Evolutionary conservation across 2,113 vertebrate species (phyloP), one percentile per base, ranked within the genome.

Genomic region (Gymnorhina tibicen): DNA sequence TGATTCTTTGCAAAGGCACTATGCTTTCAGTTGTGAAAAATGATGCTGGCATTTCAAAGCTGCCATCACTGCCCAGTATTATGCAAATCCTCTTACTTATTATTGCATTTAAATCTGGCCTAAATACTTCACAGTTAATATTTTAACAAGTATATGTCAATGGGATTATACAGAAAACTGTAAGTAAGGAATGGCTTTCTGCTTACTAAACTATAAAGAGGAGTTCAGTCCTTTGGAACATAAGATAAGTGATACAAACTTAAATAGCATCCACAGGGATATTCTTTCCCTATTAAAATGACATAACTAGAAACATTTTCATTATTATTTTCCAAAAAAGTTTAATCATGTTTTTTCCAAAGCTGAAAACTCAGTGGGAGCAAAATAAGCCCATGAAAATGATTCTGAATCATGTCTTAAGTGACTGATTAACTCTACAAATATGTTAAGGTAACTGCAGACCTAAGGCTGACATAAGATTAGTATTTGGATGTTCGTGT

Each of bases 11-110:
- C 69, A 92, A 97, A 97, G 80, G 75, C 86, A 94, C 47, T 58
- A 67, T 74, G 86, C 82, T 97, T 97, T 97, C 95, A 97, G 49
- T 97, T 97, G 89, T 95, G 84, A 97, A 97, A 97, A 95, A 94
- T 95, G 69, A 90, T 83, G 52, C 91, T 95, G 85, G 72, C 90
- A 97, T 98, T 98, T 97, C 86, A 97, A 97, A 98, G 90, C 77
- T 96, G 91, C 58, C 78, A 97, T 91, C 92, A 89, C 66, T 95
- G 73, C 19, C 66, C 76, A 94, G 91, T 92, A 97, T 96, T 96
- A 98, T 97, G 93, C 68, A 97, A 97, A 98, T 97, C 83, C 72
- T 32, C 78, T 86, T 79, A 56, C 92, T 96, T 97, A 96, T 95
- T 97, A 95, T 90, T 97, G 60, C 46, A 76, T 83, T 97, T 97